Base-by-base conservation (phyloP, 2,797 vertebrate genomes). In the Ctenopoma multispine region DNA sequence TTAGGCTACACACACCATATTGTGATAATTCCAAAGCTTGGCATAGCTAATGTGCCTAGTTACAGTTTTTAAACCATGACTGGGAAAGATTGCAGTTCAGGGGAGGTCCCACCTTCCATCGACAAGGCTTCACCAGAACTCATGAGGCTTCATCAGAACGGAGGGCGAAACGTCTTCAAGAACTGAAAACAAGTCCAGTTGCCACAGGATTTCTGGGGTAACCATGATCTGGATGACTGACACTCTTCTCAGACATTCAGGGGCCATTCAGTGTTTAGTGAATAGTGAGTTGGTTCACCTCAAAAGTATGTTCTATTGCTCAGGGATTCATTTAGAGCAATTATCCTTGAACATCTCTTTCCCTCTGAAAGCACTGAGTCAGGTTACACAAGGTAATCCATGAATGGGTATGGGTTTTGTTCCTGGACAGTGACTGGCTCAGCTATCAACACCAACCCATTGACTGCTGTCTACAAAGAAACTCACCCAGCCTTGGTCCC, bases 371-470 rank as follows among this genome's bases (percentile, higher is more conserved):
- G 34, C 55, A 36, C 58, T 24, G 60, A 58, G 34, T 82, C 70
- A 60, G 40, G 78, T 87, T 76, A 79, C 64, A 59, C 55, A 50
- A 63, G 46, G 63, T 73, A 69, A 87, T 80, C 57, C 21, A 11
- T 41, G 67, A 61, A 62, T 73, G 68, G 63, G 58, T 59, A 31
- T 50, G 27, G 58, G 51, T 55, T 87, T 75, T 80, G 62, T 72
- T 76, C 50, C 68, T 72, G 63, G 72, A 83, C 72, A 83, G 65
- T 31, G 58, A 83, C 66, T 69, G 54, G 83, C 79, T 89, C 79
- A 78, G 82, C 84, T 88, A 82, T 92, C 87, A 88, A 81, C 88
- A 91, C 63, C 66, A 79, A 70, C 31, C 74, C 69, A 79, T 50
- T 82, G 87, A 88, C 74, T 23, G 48, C 59, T 57, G 77, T 81